Base-by-base conservation (phyloP, 2,888 invertebrate species). In the Zygothrica quintamaculata region DNA sequence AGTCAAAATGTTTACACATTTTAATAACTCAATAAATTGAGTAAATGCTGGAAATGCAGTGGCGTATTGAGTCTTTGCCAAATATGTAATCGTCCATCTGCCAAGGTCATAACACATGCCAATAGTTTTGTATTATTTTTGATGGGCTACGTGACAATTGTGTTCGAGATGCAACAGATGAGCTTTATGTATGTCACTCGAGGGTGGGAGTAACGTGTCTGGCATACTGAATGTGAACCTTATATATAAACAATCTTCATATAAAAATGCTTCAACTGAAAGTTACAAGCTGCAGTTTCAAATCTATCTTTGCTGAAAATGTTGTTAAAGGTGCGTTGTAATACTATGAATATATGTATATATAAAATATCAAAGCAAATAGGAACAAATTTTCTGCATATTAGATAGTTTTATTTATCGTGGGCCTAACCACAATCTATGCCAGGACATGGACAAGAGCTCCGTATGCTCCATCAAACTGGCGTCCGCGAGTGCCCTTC, bases 391-490 rank as follows among this genome's bases (percentile, higher is more conserved):
- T 18, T 40, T 0, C 3, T 34, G 31, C n/a, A 37, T 22, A 39
- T 9, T 16, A 77, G 74, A 0, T 69, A 36, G 11, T 60, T 15
- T 7, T 57, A 4, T 3, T 67, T 1, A 1, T 66, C 5, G 31
- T 29, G 1, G 5, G 34, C 1, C 1, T 44, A 72, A 37, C 25
- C 1, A 11, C 61, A 5, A 59, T 67, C 0, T 16, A 61, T 0
- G 85, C 82, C 6, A 90, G 89, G 57, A 51, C 81, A 3, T 84
- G 88, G 8, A 40, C 56, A 42, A 29, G 53, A 43, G 64, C 68
- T 9, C 90, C 91, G 1, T 92, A 92, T 77, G 87, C 90, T 1
- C 78, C 92, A 1, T 77, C 90, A 3, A 91, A 92, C 6, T 92
- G 90, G 91, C 90, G 89, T 29, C 92, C 92, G 8, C 77, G 82